Evolutionary conservation across 2,113 vertebrate species (phyloP).

Genomic region (Stictonetta naevosa): DNA sequence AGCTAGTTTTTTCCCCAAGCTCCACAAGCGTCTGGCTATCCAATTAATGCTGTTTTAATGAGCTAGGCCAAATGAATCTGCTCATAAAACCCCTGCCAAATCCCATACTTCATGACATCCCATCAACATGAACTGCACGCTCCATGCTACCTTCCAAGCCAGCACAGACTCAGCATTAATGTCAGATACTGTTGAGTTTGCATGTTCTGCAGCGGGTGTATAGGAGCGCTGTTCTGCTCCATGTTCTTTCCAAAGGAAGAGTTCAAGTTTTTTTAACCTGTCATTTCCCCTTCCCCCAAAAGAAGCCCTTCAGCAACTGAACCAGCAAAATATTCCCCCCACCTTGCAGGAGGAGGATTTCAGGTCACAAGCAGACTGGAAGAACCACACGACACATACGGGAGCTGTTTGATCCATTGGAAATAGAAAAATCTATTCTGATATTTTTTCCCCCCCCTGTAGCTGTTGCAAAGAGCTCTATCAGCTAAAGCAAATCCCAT

Average conservation of each 20-base stretch:
- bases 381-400: not conserved
- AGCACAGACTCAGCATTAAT: not conserved
- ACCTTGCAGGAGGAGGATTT: not conserved
- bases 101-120: not conserved
- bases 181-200: not conserved
- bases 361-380: not conserved
- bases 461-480: not conserved
- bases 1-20: not conserved
- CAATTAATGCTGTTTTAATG: not conserved
- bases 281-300: not conserved
- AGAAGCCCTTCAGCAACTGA: not conserved
- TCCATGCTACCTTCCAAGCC: not conserved
- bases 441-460: not conserved
- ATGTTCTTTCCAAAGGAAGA: not conserved
- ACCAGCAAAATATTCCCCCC: not conserved
- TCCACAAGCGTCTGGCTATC: not conserved
- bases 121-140: not conserved
- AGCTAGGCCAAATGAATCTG: not conserved
- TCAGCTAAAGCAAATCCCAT: conserved; percentile 43
- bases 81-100: not conserved
- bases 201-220: not conserved
- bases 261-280: not conserved
- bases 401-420: not conserved
- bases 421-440: not conserved
- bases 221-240: not conserved